Evolutionary conservation across 2,888 invertebrate species (phyloP).

Genomic region (Xylophagus ater): DNA sequence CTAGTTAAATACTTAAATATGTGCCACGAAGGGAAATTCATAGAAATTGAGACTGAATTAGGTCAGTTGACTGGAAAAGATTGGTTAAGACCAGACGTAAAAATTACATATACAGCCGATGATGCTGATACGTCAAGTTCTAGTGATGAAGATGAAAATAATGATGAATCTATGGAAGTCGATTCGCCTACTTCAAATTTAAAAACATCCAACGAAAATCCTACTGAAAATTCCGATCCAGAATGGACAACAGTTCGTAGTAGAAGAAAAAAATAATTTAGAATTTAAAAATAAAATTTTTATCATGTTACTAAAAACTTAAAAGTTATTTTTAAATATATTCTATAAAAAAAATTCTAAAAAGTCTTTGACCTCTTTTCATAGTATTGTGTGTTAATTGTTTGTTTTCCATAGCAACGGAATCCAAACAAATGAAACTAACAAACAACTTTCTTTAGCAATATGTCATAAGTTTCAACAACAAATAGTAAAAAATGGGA

Average conservation of each 20-base stretch:
- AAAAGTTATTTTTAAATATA: not conserved
- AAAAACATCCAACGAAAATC: slow-evolving; percentile 21
- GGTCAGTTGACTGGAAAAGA: slow-evolving; percentile 49
- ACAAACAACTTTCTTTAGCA: not conserved
- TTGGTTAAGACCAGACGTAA: slow-evolving; percentile 46
- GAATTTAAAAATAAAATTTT: too few species aligned
- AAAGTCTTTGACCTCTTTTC: not conserved
- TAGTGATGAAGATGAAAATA: slow-evolving; percentile 34
- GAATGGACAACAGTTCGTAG: slow-evolving; percentile 56
- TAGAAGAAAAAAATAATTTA: slow-evolving; percentile 43
- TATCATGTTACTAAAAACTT: too few species aligned
- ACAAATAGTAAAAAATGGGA: too few species aligned
- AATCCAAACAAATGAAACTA: not conserved
- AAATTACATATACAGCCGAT: slow-evolving; percentile 25
- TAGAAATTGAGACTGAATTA: slow-evolving; percentile 46
- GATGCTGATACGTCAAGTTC: slow-evolving; percentile 39
- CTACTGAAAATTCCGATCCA: slow-evolving; percentile 42
- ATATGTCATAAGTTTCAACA: too few species aligned
- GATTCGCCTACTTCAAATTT: slow-evolving; percentile 22
- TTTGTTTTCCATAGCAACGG: not conserved
- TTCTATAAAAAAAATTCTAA: slow-evolving; percentile 2
- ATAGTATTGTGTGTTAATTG: not conserved
- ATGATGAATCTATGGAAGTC: slow-evolving; percentile 28
- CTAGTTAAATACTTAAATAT: slow-evolving; percentile 47
- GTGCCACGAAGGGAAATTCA: slow-evolving; percentile 45